Evolutionary conservation across 2,797 vertebrate genomes (phyloP), one percentile per base, ranked within the genome.

Genomic region (Eurystomus glaucurus): DNA sequence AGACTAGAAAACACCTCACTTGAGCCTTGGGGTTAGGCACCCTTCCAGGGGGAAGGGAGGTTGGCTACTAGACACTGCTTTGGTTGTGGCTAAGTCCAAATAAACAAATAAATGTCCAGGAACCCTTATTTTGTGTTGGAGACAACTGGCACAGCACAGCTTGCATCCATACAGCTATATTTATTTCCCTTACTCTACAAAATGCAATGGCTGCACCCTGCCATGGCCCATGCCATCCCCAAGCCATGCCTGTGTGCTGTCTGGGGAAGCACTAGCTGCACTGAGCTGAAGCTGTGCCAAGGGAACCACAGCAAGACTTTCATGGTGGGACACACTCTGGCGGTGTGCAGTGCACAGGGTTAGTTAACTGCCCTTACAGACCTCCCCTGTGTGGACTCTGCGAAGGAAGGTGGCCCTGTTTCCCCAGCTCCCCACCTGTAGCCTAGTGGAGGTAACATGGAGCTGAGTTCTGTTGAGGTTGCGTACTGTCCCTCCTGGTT

Each of bases 311-410:
- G 21, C 0, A 1, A 41, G 14, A 52, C 50, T 57, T 6, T 70
- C 51, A 6, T 35, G 43, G 33, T 72, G 75, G 29, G 62, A 41
- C 33, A 48, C 0, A 1, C n/a, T 51, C 26, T n/a, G 54, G 41
- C 29, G 16, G 5, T 0, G 3, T 45, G 37, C 28, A 33, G 33
- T 8, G 28, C 19, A 22, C 22, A 46, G 9, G 0, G 1, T 41
- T 35, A 45, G 12, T 45, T 11, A 57, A 8, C n/a, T 14, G 28
- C 14, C 37, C 31, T 76, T 31, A 14, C 37, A 65, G 41, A 52
- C 20, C 7, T 31, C 2, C 18, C 21, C 48, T 39, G 35, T 2
- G 16, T 14, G 31, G n/a, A 23, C 20, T 55, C 21, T 51, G 35
- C 4, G 10, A 41, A 75, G 45, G 25, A 41, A 60, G 17, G 15